phyloP scores from a whole-genome alignment of 1,140 invertebrate species.

The Semibalanus balanoides region DNA sequence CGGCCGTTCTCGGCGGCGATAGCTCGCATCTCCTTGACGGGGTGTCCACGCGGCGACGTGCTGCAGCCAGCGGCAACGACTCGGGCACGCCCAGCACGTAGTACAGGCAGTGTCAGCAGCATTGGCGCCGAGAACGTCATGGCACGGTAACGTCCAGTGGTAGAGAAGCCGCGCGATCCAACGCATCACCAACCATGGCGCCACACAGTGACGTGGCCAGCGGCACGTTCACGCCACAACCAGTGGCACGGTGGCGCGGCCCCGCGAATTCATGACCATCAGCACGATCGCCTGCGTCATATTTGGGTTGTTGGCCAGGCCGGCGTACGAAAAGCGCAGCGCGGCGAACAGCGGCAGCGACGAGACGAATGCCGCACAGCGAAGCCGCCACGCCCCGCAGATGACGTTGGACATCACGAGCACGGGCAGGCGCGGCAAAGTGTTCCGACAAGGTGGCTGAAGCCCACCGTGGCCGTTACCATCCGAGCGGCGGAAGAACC shows the following conservation, averaged over 20 bases:
- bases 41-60: constrained; percentile 56
- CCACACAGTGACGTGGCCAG: constrained; percentile 2
- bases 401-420: constrained; percentile 61
- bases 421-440: constrained; percentile 63
- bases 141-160: background rate
- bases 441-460: constrained; percentile 72
- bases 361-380: constrained; percentile 39
- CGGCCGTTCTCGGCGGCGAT: constrained; percentile 63
- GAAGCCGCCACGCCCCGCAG: constrained; percentile 57
- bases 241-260: constrained; percentile 1
- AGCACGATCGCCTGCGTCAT: background rate
- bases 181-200: background rate
- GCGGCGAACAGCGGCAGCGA: constrained; percentile 16
- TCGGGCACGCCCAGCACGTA: constrained; percentile 42
- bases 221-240: constrained; percentile 6
- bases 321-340: constrained; percentile 17
- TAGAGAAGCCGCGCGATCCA: constrained; percentile 4
- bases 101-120: background rate
- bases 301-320: constrained; percentile 8
- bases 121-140: background rate
- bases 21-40: constrained; percentile 55
- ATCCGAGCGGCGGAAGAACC: constrained; percentile 78
- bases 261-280: background rate
- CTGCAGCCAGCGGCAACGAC: constrained; percentile 51
- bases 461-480: constrained; percentile 62